phyloP scores from a whole-genome alignment of 2,797 vertebrate genomes.

The Apogon hyalosoma region DNA sequence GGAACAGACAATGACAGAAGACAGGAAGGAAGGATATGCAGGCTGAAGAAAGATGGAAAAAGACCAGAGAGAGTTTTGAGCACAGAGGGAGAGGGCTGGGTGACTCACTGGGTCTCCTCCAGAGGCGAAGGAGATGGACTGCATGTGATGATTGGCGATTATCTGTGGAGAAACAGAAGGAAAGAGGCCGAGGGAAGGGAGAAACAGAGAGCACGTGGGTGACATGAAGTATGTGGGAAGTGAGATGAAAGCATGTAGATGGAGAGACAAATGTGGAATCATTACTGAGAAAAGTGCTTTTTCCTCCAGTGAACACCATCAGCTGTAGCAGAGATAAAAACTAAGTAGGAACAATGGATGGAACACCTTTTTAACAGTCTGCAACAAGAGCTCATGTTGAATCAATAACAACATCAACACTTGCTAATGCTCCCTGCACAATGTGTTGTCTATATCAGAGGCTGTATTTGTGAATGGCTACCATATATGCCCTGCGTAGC shows the following conservation, averaged over 20 bases:
- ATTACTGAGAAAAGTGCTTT: constrained; percentile 67
- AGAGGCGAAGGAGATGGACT: constrained; percentile 98
- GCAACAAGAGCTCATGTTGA: constrained; percentile 41
- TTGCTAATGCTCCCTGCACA: constrained; percentile 57
- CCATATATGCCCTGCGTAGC: constrained; percentile 5
- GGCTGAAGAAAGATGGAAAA: constrained; percentile 67
- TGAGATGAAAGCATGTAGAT: constrained; percentile 69
- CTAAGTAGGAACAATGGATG: constrained; percentile 52
- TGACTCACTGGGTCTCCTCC: constrained; percentile 98
- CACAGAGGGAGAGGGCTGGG: constrained; percentile 46
- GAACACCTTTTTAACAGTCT: constrained; percentile 68
- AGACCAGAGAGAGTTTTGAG: constrained; percentile 56
- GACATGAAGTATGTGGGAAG: constrained; percentile 67
- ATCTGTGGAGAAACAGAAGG: constrained; percentile 87
- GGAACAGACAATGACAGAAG: constrained; percentile 68
- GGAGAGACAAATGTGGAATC: constrained; percentile 66
- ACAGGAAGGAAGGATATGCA: constrained; percentile 73
- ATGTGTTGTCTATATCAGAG: constrained; percentile 38
- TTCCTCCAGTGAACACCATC: constrained; percentile 52
- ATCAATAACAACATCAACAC: constrained; percentile 70
- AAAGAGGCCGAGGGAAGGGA: constrained; percentile 29
- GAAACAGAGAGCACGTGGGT: constrained; percentile 61
- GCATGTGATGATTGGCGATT: constrained; percentile 99
- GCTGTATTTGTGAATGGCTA: constrained; percentile 51
- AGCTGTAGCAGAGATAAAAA: constrained; percentile 51